Percentiles rank a stretch among this genome's conserved stretches.
Conservation (phyloP, 1,140 invertebrate genomes). For the Drosophila nasuta region DNA sequence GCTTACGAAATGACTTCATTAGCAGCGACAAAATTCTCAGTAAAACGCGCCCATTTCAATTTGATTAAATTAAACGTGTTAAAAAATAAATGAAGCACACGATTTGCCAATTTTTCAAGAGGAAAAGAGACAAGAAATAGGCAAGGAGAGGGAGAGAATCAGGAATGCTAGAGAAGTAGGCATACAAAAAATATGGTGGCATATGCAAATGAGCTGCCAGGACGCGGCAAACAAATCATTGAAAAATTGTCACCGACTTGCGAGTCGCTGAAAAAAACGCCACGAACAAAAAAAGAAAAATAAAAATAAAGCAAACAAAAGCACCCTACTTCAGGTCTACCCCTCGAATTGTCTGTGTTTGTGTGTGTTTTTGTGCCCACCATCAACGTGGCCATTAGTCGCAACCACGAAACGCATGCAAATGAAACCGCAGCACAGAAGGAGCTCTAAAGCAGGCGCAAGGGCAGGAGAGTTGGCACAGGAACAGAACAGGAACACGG, state of each 20-base stretch:
- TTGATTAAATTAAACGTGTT: conserved; percentile 63
- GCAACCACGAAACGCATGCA: conserved; percentile 81
- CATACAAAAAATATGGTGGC: conserved; percentile 68
- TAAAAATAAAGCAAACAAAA: conserved; percentile 16
- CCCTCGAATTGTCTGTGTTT: conserved; percentile 11
- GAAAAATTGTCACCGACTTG: conserved; percentile 83
- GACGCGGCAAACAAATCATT: conserved; percentile 79
- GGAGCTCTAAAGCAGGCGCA: conserved; percentile 4
- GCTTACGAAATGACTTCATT: conserved; percentile 40
- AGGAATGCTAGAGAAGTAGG: neutral
- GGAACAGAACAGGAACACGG: neutral
- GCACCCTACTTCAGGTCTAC: neutral
- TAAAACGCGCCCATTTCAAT: conserved; percentile 61
- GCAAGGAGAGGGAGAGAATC: conserved; percentile 5
- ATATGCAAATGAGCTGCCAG: conserved; percentile 75
- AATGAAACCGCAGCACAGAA: conserved; percentile 72
- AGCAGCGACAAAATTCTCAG: neutral
- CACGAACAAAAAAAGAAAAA: conserved; percentile 4
- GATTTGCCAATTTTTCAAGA: conserved; percentile 71
- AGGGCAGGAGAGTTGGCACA: neutral
- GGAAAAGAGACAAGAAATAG: neutral
- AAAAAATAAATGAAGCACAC: conserved; percentile 56
- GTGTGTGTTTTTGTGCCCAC: conserved; percentile 49
- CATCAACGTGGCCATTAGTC: conserved; percentile 78
- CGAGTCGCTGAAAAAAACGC: conserved; percentile 35